Percentiles rank a stretch among this genome's conserved stretches.
These are phyloP conservation scores for Tor tambroides DNA, from an alignment of 2,113 vertebrate species.

Conservation along the genomic window DNA sequence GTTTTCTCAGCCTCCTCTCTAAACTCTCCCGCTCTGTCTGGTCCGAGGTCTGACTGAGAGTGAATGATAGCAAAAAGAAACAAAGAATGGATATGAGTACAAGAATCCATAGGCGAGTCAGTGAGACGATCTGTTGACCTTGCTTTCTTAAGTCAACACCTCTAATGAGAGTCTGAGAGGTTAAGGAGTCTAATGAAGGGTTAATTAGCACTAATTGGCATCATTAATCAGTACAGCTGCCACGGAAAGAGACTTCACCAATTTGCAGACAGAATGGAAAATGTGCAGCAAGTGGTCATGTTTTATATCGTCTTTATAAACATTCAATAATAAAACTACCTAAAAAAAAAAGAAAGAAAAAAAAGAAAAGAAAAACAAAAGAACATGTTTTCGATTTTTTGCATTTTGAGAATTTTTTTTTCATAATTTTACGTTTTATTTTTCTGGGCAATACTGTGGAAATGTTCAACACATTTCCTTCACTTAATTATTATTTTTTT, in stretches of 20 bases:
- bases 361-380: no score
- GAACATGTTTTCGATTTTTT: no score
- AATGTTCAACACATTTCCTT: no score
- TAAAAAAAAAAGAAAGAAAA: not conserved
- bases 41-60: not conserved
- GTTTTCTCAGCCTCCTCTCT: conserved; percentile 43
- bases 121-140: conserved; percentile 45
- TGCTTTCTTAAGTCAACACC: conserved; percentile 70
- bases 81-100: conserved; percentile 15
- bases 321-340: not conserved
- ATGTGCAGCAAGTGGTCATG: not conserved
- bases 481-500: no score
- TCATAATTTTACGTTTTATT: no score
- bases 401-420: no score
- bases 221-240: conserved; percentile 74
- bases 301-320: not conserved
- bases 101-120: conserved; percentile 31
- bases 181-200: conserved; percentile 67
- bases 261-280: not conserved
- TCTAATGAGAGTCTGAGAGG: conserved; percentile 57
- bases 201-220: conserved; percentile 72
- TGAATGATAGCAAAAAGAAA: not conserved
- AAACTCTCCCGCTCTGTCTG: conserved; percentile 37
- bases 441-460: no score
- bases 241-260: conserved; percentile 44